Evolutionary conservation across 37 sponge, comb jelly and placozoan species (phyloP).

Genomic region (Beroe forskalii): DNA sequence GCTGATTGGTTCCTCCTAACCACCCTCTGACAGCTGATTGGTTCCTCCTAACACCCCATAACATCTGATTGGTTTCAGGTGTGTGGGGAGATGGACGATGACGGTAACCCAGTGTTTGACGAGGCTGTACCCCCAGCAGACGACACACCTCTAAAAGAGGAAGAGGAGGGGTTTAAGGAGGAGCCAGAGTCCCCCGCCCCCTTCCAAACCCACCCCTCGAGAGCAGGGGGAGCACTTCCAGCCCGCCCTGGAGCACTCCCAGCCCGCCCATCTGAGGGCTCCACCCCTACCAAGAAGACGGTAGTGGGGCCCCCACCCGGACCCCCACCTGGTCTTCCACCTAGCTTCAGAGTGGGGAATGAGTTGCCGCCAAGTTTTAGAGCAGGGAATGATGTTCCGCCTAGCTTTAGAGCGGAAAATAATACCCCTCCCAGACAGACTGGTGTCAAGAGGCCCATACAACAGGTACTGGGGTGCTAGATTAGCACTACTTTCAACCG

Average conservation of each 20-base stretch:
- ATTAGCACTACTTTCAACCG: no score
- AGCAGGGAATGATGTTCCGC: not conserved
- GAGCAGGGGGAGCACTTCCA: not conserved
- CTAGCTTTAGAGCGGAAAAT: not conserved
- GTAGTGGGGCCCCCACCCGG: not conserved
- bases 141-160: not conserved
- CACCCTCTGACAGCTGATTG: no score
- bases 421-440: not conserved
- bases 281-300: not conserved
- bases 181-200: no score
- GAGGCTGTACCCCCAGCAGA: not conserved
- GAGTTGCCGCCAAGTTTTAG: not conserved
- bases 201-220: slow-evolving; percentile 3
- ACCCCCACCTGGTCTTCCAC: not conserved
- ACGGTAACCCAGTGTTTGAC: slow-evolving; percentile 5
- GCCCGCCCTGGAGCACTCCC: not conserved
- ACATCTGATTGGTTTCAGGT: no score
- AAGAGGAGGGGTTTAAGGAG: no score
- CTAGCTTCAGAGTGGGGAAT: not conserved
- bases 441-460: not conserved
- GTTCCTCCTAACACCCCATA: no score
- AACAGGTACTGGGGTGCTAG: not conserved
- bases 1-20: no score
- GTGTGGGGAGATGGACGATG: slow-evolving; percentile 52
- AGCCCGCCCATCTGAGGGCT: not conserved